Conservation (phyloP, 1,140 invertebrate species). For the Ostrea denselamellosa region DNA sequence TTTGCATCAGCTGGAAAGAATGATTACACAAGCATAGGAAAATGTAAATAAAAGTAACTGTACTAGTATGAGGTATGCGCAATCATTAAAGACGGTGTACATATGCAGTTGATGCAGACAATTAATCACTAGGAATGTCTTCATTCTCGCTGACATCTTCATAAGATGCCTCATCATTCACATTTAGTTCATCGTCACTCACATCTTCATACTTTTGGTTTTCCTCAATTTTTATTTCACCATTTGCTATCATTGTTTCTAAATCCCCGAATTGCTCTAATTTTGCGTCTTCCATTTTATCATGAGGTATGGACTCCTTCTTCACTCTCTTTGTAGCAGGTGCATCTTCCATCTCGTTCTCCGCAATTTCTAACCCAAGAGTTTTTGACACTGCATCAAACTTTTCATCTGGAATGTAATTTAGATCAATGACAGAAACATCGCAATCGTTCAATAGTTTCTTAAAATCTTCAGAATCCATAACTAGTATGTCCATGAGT, state of each 20-base stretch:
- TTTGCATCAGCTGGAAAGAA: too few species aligned
- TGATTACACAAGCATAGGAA: too few species aligned
- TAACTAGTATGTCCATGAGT: slow-evolving; percentile 51
- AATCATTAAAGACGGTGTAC: too few species aligned
- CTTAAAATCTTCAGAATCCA: slow-evolving; percentile 50
- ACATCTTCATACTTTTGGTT: slow-evolving; percentile 50
- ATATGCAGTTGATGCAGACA: background rate
- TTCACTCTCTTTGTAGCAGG: background rate
- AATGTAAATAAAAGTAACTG: background rate
- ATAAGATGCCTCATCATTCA: slow-evolving; percentile 39
- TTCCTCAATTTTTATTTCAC: slow-evolving; percentile 36
- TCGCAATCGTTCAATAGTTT: slow-evolving; percentile 41
- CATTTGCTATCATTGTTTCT: background rate
- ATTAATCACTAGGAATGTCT: background rate
- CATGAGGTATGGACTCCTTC: background rate
- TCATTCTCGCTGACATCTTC: slow-evolving; percentile 46
- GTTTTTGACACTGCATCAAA: slow-evolving; percentile 52
- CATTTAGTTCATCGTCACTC: slow-evolving; percentile 44
- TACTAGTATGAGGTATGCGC: background rate
- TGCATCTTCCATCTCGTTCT: background rate
- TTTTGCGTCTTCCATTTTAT: background rate
- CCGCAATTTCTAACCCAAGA: slow-evolving; percentile 44
- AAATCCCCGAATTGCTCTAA: slow-evolving; percentile 19
- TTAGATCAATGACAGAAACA: slow-evolving; percentile 52
- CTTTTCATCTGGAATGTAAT: slow-evolving; percentile 52